phyloP scores from a whole-genome alignment of 2,797 vertebrate species.

The Ptychobarbus kaznakovi region DNA sequence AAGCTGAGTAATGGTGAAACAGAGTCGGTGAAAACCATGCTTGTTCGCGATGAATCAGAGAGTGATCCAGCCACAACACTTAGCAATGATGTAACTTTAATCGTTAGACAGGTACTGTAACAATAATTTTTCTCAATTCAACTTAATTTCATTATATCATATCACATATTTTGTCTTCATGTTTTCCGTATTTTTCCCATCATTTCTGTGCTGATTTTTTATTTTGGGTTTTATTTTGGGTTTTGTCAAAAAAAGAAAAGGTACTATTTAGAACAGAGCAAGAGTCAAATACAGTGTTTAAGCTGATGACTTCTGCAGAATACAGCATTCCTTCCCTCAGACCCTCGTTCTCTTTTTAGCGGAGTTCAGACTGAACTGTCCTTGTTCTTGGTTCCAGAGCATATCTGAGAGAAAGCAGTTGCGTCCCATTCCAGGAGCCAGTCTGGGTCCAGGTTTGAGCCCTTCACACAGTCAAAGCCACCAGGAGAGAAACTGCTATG shows the following conservation, averaged over 20 bases:
- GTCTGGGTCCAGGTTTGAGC: conserved; percentile 68
- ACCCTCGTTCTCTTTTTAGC: conserved; percentile 52
- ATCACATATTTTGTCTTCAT: neutral
- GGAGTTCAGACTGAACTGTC: conserved; percentile 89
- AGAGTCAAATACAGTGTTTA: neutral
- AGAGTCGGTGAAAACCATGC: conserved; percentile 94
- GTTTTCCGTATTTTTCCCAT: neutral
- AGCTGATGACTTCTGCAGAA: neutral
- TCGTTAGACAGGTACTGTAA: conserved; percentile 90
- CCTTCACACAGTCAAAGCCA: conserved; percentile 83
- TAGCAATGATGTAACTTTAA: conserved; percentile 94
- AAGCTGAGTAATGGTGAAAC: conserved; percentile 95
- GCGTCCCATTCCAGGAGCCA: conserved; percentile 58
- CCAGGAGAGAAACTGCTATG: conserved; percentile 97
- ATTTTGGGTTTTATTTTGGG: neutral
- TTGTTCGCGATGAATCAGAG: conserved; percentile 91
- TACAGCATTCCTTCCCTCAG: neutral
- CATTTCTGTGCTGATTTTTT: neutral
- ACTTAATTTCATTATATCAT: neutral
- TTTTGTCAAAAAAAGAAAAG: neutral
- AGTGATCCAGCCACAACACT: conserved; percentile 89
- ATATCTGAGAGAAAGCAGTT: conserved; percentile 92
- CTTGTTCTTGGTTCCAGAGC: conserved; percentile 99
- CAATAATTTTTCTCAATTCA: neutral
- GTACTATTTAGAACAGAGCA: neutral